Evolutionary conservation across 2,888 invertebrate species (phyloP).

Genomic region (Sialis fuliginosa): DNA sequence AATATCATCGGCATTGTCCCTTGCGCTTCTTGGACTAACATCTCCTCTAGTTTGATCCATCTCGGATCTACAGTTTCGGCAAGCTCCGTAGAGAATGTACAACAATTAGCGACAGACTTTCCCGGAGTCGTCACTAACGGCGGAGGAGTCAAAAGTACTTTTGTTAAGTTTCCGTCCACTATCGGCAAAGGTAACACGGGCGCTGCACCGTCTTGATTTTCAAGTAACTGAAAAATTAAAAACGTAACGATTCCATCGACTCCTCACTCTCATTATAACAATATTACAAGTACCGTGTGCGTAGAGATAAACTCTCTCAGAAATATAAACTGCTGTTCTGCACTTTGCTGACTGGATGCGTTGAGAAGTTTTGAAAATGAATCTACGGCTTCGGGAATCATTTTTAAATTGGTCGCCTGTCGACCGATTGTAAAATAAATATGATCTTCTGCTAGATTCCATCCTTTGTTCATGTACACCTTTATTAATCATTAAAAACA

Average conservation of each 20-base stretch:
- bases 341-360: conserved; percentile 49
- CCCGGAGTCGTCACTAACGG: conserved; percentile 35
- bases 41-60: conserved; percentile 65
- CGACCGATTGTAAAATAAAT: conserved; percentile 88
- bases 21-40: conserved; percentile 49
- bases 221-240: neutral
- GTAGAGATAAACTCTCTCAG: conserved; percentile 75
- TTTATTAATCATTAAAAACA: conserved; percentile 16
- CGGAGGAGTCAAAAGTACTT: conserved; percentile 47
- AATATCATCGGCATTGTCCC: conserved; percentile 56
- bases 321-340: conserved; percentile 61
- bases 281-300: conserved; percentile 41
- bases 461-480: conserved; percentile 60
- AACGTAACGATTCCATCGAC: conserved; percentile 11
- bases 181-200: conserved; percentile 59
- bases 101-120: conserved; percentile 34
- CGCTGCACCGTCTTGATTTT: conserved; percentile 18
- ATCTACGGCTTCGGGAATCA: conserved; percentile 45
- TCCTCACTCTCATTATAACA: conserved; percentile 13
- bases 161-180: conserved; percentile 46
- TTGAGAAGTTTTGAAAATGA: conserved; percentile 65
- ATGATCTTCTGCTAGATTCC: conserved; percentile 90
- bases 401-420: conserved; percentile 67
- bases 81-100: conserved; percentile 20
- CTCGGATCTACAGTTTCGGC: conserved; percentile 19